Evolutionary conservation across 2,797 vertebrate genomes (phyloP).

Genomic region (Acanthis flammea): DNA sequence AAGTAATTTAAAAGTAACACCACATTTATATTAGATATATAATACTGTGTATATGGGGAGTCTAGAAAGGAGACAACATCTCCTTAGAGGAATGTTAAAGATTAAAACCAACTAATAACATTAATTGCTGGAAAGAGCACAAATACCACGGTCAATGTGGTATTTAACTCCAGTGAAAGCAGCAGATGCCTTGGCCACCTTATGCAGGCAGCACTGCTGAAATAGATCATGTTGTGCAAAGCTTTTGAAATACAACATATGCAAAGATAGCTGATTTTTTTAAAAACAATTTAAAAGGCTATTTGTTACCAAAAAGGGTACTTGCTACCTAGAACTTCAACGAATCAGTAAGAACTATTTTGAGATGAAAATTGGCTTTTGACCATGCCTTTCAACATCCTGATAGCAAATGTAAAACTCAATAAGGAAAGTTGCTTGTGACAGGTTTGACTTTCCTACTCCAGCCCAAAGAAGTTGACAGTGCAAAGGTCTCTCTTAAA

Average conservation of each 20-base stretch:
- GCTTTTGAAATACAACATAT: not conserved
- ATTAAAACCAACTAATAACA: not conserved
- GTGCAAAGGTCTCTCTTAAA: not conserved
- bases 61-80: not conserved
- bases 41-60: too few relatives aligned
- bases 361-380: not conserved
- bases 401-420: not conserved
- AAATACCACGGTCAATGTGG: not conserved
- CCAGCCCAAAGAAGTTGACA: not conserved
- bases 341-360: not conserved
- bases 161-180: not conserved
- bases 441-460: not conserved
- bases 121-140: not conserved
- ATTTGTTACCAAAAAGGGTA: not conserved
- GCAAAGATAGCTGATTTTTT: not conserved
- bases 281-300: not conserved
- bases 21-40: accelerated
- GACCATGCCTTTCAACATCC: not conserved
- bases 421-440: not conserved
- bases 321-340: not conserved
- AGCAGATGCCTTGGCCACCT: not conserved
- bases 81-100: not conserved
- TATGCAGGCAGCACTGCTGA: not conserved
- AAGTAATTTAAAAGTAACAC: not conserved
- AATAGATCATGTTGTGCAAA: not conserved